Base-by-base conservation (phyloP, 2,888 invertebrate species). In the Horisme vitalbata region DNA sequence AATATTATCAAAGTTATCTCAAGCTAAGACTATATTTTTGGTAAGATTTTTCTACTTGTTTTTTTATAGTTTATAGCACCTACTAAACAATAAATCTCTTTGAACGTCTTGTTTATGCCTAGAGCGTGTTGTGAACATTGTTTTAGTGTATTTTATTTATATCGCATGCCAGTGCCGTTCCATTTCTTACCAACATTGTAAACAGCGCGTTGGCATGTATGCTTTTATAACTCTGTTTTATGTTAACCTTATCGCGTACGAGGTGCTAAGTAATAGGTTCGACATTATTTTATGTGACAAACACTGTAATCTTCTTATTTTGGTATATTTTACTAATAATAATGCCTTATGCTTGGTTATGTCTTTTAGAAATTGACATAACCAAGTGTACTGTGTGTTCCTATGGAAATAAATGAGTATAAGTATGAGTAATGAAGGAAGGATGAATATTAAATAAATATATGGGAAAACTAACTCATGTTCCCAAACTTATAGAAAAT, bases 261-360 rank as follows among this genome's bases (percentile, higher is more conserved):
- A 51, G 48, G 54, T 56, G 52, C 45, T 54, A 49, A 56, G 41
- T 55, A 48, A 58, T 49, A 37, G 27, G 41, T 43, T 12, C 30
- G 35, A 45, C 41, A 43, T 44, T 41, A 12, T 45, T 35, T 47
- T 41, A 18, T 27, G 30, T 43, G 32, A 43, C 35, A 47, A 39
- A 26, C 12, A 34, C 24, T 24, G 37, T 43, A 18, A 26, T 38
- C 21, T 43, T 31, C 14, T 44, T 45, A 31, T 33, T 15, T 20
- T 32, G 8, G 18, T 18, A 5, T 4, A 18, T 5, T 4, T 18
- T 18, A 18, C 18, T 18, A 18, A 18, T 6, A 5, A 18, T 4
- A 4, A 18, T 18, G 2, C n/a, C n/a, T n/a, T n/a, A n/a, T n/a
- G n/a, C n/a, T n/a, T n/a, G n/a, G n/a, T n/a, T n/a, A n/a, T n/a